Evolutionary conservation across 2,113 vertebrate species (phyloP), one percentile per base, ranked within the genome.

Genomic region (Hyperopisus bebe): DNA sequence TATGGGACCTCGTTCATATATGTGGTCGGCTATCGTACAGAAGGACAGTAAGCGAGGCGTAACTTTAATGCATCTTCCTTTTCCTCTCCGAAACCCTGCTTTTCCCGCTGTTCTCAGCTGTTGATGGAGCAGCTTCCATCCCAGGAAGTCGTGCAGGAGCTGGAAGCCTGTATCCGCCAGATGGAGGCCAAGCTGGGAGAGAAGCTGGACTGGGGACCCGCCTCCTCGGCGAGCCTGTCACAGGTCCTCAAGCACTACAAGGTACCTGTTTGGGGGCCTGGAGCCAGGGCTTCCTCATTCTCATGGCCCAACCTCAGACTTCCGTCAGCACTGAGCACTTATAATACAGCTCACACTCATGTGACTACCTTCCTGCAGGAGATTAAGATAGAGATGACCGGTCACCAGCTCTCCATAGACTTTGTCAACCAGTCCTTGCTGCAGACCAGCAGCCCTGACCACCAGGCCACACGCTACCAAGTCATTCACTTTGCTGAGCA

Each of bases 51-150:
- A 62, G 55, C 24, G 55, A 11, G 2, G n/a, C 62, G 8, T 66
- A 1, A 27, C n/a, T 70, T 3, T 11, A 70, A 27, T 13, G 62
- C 27, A 31, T 70, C 13, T 31, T 31, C 62, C 62, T 31, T 10
- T 70, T 31, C 39, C 70, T 51, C 35, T 9, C 42, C 44, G 24
- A 35, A 48, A 24, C 48, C 17, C 3, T 9, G 27, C 15, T 48
- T 9, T 62, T 48, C 8, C 53, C 27, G 24, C 47, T 70, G n/a
- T 7, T 87, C 74, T 89, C 93, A 99, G 98, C 94, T 95, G 91
- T 96, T 97, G 94, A 93, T 97, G 95, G 95, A 97, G 92, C 95
- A 93, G 51, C n/a, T 97, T 91, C 94, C 94, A 3, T 98, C 97
- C 2, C 95, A 96, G 87, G 94, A 92, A 91, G 97, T 96, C 83